These are phyloP conservation scores for Alca torda DNA, from an alignment of 2,797 vertebrate species.

Conservation along the genomic window DNA sequence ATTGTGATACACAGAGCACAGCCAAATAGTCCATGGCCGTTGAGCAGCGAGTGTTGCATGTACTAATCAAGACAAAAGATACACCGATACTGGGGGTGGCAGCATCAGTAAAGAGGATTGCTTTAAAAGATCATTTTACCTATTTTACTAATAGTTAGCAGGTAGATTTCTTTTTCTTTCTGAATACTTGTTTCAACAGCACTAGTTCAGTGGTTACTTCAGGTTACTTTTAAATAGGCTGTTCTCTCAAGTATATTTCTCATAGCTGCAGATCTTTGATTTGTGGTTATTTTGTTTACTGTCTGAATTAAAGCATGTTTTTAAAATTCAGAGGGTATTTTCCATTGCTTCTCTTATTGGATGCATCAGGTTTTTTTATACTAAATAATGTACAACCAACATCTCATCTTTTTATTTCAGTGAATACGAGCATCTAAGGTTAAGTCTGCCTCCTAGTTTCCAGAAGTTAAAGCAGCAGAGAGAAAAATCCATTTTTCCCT, in stretches of 20 bases:
- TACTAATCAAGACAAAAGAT: background rate
- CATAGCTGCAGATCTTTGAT: background rate
- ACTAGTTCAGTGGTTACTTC: background rate
- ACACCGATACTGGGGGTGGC: background rate
- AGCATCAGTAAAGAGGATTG: background rate
- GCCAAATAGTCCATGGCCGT: background rate
- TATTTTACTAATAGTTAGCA: background rate
- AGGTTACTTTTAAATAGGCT: background rate
- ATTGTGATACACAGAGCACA: background rate
- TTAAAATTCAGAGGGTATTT: background rate
- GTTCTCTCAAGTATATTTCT: background rate
- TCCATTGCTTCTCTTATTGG: background rate
- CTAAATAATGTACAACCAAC: background rate
- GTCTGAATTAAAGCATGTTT: background rate
- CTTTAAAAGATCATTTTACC: background rate
- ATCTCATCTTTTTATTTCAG: background rate
- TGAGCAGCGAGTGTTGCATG: background rate
- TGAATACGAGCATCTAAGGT: background rate
- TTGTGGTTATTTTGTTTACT: background rate
- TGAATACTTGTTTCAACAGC: background rate
- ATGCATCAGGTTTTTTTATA: background rate
- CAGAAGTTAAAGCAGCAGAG: background rate
- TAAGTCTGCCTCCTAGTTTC: background rate
- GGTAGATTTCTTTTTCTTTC: background rate
- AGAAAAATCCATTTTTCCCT: background rate